Conservation (phyloP, 2,113 vertebrate genomes). For the Dendropsophus ebraccatus region DNA sequence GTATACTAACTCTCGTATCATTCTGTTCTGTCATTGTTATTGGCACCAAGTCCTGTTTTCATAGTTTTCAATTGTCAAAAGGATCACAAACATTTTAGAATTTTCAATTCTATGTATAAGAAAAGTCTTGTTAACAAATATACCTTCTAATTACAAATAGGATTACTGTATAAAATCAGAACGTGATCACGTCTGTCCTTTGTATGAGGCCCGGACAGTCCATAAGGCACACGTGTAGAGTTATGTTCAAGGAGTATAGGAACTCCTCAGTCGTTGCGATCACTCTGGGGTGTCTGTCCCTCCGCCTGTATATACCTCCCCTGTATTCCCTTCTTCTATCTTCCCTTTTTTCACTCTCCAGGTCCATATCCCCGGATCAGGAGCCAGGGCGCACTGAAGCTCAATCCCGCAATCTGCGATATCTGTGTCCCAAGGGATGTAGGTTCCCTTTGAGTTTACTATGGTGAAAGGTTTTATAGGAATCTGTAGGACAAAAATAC, state of each 20-base stretch:
- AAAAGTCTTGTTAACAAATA: not conserved
- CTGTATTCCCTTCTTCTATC: conserved; percentile 27
- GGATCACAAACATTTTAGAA: not conserved
- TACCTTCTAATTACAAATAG: not conserved
- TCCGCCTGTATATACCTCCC: conserved; percentile 31
- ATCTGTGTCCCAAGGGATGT: conserved; percentile 26
- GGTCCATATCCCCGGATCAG: not conserved
- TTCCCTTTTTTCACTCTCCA: conserved; percentile 44
- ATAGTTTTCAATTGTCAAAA: too few relatives aligned
- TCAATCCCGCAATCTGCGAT: conserved; percentile 31
- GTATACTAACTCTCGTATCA: not conserved
- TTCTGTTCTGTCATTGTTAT: not conserved
- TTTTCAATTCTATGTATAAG: not conserved
- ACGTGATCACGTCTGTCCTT: not conserved
- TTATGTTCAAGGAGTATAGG: not conserved
- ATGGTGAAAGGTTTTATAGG: conserved; percentile 46
- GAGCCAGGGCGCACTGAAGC: conserved; percentile 28
- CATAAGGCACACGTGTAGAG: not conserved
- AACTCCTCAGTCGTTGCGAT: not conserved
- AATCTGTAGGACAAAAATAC: conserved; percentile 13
- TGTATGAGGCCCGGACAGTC: not conserved
- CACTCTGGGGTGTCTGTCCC: conserved; percentile 1
- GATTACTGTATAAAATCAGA: not conserved
- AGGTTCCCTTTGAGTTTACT: conserved; percentile 8
- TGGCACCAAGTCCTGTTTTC: not conserved